Evolutionary conservation across 1,140 invertebrate genomes (phyloP), one percentile per base, ranked within the genome.

Genomic region (Drosophila pachea): DNA sequence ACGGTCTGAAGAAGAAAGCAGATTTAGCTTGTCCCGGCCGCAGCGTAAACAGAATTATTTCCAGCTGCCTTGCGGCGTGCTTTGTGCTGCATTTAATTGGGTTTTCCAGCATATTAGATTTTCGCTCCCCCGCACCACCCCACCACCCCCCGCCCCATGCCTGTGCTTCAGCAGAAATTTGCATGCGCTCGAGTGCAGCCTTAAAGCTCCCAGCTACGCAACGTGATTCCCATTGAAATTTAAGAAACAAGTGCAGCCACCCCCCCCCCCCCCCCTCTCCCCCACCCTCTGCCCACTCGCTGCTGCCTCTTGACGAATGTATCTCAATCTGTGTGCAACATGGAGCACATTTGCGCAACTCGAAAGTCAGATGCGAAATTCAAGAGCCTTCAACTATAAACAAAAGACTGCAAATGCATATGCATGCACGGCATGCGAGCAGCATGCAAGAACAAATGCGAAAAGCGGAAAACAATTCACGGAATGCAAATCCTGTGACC

Each of bases 21-120:
- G 79, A 84, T 76, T 83, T 84, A 78, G 73, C 76, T 83, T 83
- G 79, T 84, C 79, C 81, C 63, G 79, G 49, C 68, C 65, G 66
- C 47, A 60, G 62, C 73, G 68, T 74, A 74, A 74, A 74, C 68
- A 67, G 68, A 83, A 79, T 83, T 83, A 83, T 84, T 76, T 66
- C 73, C 70, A 63, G 76, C 35, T 68, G 54, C 73, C 60, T 70
- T 78, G 65, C 69, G 22, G 65, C 47, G 61, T 54, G 72, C 68
- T 45, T 79, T 81, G 77, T 79, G 68, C 68, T 43, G 62, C 66
- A 52, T 79, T 83, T 83, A 84, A 83, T 83, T 83, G 78, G 78
- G 76, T 83, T 83, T 84, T 73, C 79, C 73, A 81, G 76, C 76
- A 84, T 84, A 83, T 83, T 84, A 84, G 79, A 83, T 84, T 83